phyloP scores from a whole-genome alignment of 2,888 invertebrate genomes.

The Drosophila multiciliata region DNA sequence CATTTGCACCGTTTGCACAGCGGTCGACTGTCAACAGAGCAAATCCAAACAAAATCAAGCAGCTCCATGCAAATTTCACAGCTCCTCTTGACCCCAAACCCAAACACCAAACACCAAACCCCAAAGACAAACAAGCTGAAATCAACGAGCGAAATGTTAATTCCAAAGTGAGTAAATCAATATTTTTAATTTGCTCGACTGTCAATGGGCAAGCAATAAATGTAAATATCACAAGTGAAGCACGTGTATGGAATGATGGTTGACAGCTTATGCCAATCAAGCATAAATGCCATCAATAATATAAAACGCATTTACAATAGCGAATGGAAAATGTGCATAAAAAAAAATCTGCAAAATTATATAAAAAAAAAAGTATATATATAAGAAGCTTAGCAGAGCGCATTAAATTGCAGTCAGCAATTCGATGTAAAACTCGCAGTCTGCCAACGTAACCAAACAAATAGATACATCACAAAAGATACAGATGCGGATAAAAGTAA shows the following conservation, averaged over 20 bases:
- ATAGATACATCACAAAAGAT: slow-evolving; percentile 1
- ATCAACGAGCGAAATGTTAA: slow-evolving; percentile 57
- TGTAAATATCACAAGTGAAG: slow-evolving; percentile 76
- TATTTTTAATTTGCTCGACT: slow-evolving; percentile 44
- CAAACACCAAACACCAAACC: background rate
- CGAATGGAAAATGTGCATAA: slow-evolving; percentile 33
- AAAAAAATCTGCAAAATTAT: background rate
- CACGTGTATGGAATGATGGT: slow-evolving; percentile 19
- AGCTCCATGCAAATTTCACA: slow-evolving; percentile 49
- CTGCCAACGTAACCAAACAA: slow-evolving; percentile 38
- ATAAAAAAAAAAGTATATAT: slow-evolving; percentile 17
- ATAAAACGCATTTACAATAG: slow-evolving; percentile 64
- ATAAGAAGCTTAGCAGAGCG: slow-evolving; percentile 45
- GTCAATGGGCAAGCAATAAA: slow-evolving; percentile 60
- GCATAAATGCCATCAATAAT: slow-evolving; percentile 66
- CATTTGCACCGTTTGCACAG: slow-evolving; percentile 41
- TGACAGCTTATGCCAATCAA: slow-evolving; percentile 39
- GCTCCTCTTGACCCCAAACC: background rate
- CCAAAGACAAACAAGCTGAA: slow-evolving; percentile 31
- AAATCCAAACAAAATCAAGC: slow-evolving; percentile 58
- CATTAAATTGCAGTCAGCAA: slow-evolving; percentile 37
- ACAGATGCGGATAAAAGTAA: slow-evolving; percentile 23
- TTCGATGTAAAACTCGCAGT: slow-evolving; percentile 22
- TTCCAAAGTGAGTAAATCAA: slow-evolving; percentile 65
- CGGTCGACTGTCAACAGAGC: slow-evolving; percentile 52